Base-by-base conservation (phyloP, 2,797 vertebrate genomes). In the Sternarchorhynchus goeldii region DNA sequence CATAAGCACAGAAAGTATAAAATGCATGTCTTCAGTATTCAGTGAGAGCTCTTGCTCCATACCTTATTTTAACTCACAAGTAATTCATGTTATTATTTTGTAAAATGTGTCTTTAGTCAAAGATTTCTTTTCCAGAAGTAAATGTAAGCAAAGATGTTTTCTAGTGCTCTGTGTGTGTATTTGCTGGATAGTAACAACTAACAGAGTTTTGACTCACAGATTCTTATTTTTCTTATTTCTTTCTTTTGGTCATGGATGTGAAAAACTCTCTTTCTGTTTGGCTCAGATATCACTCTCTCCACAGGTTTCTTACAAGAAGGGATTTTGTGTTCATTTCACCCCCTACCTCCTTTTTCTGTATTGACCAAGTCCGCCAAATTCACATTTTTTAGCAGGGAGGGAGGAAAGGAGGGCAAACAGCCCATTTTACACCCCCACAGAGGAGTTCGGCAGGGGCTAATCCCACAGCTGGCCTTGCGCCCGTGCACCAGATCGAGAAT, bases 381-480 rank as follows among this genome's bases (percentile, higher is more conserved):
- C 81, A 85, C 86, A 82, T 68, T 77, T 82, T 79, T 66, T 78
- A 87, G 81, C 70, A 84, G 79, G 88, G 84, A 85, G 88, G 85
- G 89, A 85, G 81, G 70, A 88, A 80, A 78, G 71, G n/a, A 81
- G 68, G 57, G 85, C 82, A 82, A 86, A 86, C 79, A 55, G 76
- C 79, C 60, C 76, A 72, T 83, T 88, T 88, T 87, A 87, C 82
- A 74, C 86, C 86, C 88, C 87, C 77, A 31, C 58, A 45, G 73
- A 82, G 82, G 83, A 86, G 57, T 77, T 83, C 73, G 73, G 85
- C 80, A 85, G 58, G 20, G 70, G 77, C 79, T 85, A 84, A 92
- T 89, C 79, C 86, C 84, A 84, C 92, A 92, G 90, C 92, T 88
- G 90, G 85, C 78, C 82, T 69, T 7, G 36, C 73, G 70, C 77